Evolutionary conservation across 2,797 vertebrate genomes (phyloP), one percentile per base, ranked within the genome.

Genomic region (Danio tinwini): DNA sequence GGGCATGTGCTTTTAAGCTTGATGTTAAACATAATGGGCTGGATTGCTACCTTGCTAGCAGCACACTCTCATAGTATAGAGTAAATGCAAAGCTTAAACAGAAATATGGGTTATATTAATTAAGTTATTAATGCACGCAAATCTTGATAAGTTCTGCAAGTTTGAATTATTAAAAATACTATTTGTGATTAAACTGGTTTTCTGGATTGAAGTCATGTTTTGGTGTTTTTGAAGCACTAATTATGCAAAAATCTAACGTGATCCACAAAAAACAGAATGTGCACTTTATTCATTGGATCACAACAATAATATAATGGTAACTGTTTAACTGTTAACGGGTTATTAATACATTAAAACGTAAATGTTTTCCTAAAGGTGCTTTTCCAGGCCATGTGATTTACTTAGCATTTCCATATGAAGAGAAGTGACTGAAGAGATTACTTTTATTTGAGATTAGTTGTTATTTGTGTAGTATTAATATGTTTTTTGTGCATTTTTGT

Each of bases 21-120:
- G 49, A 78, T 79, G 55, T 63, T 17, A 73, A 77, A 7, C 67
- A 84, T 82, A 84, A 84, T 79, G 71, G 83, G 78, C 65, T 78
- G 72, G 75, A 73, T 78, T 79, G 83, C 78, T 86, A 73, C 83
- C 75, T 76, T 76, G 83, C 83, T 82, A 86, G 55, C 85, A 84
- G 55, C 85, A 84, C 65, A 75, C 42, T 80, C 68, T 74, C 40
- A 45, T 49, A 82, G 52, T 67, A 49, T 74, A 68, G 62, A 59
- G 19, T 65, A 80, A 29, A 29, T n/a, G 47, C 11, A 52, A 76
- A 40, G 37, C 59, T n/a, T 55, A 74, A 10, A 45, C 47, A 62
- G 17, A 17, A 29, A 49, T 14, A 58, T 70, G 52, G 50, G 40
- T 14, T 3, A 21, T 21, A 74, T 10, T 8, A 64, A 6, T 39